phyloP scores from a whole-genome alignment of 30 jellyfish, hydroid and myxozoan species.

The Phacellophora camtschatica region DNA sequence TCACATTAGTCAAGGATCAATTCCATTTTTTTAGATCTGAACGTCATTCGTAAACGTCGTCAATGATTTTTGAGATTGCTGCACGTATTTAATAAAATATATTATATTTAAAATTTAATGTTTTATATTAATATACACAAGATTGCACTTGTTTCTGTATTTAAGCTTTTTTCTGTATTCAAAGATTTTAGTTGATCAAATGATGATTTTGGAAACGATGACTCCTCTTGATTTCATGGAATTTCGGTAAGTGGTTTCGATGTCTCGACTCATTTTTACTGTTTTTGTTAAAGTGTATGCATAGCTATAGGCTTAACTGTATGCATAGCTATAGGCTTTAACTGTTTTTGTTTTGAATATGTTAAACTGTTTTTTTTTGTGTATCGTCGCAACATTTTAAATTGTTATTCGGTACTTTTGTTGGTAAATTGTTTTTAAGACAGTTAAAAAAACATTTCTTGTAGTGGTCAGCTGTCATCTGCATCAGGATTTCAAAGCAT shows the following conservation, averaged over 20 bases:
- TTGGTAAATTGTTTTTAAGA: no score
- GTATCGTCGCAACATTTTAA: no score
- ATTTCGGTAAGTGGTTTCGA: slow-evolving; percentile 51
- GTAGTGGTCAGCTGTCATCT: slow-evolving; percentile 61
- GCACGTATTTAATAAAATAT: no score
- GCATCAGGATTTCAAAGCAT: slow-evolving; percentile 94
- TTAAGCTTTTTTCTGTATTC: not conserved
- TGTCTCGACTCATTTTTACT: not conserved
- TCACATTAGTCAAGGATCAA: no score
- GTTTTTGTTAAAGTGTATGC: not conserved
- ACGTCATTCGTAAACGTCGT: no score
- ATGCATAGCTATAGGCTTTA: no score
- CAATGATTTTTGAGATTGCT: no score
- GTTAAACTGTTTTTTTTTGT: not conserved
- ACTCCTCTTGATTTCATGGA: slow-evolving; percentile 91
- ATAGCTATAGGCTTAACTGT: not conserved
- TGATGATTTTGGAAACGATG: slow-evolving; percentile 88
- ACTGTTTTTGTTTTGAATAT: not conserved
- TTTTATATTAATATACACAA: no score
- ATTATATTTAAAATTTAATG: no score
- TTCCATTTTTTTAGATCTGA: no score
- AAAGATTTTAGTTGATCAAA: slow-evolving; percentile 85
- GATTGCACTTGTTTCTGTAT: no score
- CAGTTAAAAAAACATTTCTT: no score
- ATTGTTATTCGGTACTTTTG: not conserved